Percentiles rank a stretch among this genome's conserved stretches.
phyloP scores from a whole-genome alignment of 1,140 invertebrate species.

The Whitmania pigra region DNA sequence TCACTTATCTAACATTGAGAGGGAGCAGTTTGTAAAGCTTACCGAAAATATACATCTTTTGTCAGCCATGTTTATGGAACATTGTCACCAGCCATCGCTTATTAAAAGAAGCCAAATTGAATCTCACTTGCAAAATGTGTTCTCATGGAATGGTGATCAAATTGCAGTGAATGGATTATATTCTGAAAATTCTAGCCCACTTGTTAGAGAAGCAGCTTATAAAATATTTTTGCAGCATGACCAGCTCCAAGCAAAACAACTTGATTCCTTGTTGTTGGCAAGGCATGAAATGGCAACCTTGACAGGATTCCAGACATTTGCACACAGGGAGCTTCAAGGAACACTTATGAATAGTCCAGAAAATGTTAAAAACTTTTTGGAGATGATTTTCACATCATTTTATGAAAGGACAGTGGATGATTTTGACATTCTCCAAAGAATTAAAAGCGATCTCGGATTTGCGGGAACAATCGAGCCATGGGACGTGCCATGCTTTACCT shows the following conservation, averaged over 20 bases:
- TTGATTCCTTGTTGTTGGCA: conserved; percentile 58
- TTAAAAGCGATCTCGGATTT: conserved; percentile 29
- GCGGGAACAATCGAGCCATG: conserved; percentile 31
- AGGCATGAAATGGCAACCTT: conserved; percentile 64
- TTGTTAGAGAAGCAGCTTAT: conserved; percentile 70
- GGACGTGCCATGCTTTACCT: conserved; percentile 35
- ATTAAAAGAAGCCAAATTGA: conserved; percentile 57
- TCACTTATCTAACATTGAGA: conserved; percentile 63
- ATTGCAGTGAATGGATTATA: conserved; percentile 63
- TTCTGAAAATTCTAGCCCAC: conserved; percentile 61
- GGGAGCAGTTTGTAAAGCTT: conserved; percentile 63
- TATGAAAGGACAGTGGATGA: conserved; percentile 1
- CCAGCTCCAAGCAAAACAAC: conserved; percentile 58
- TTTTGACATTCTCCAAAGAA: conserved; percentile 25
- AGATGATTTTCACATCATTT: conserved; percentile 56
- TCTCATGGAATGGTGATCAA: conserved; percentile 51
- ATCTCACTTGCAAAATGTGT: conserved; percentile 58
- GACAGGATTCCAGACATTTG: conserved; percentile 75
- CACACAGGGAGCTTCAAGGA: conserved; percentile 71
- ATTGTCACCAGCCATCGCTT: conserved; percentile 53
- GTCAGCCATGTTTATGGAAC: conserved; percentile 73
- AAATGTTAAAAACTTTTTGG: conserved; percentile 65
- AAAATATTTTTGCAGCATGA: conserved; percentile 70
- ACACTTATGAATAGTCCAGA: conserved; percentile 69
- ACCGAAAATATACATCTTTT: conserved; percentile 68